phyloP scores from a whole-genome alignment of 2,797 vertebrate species.

The Hydrolagus colliei region DNA sequence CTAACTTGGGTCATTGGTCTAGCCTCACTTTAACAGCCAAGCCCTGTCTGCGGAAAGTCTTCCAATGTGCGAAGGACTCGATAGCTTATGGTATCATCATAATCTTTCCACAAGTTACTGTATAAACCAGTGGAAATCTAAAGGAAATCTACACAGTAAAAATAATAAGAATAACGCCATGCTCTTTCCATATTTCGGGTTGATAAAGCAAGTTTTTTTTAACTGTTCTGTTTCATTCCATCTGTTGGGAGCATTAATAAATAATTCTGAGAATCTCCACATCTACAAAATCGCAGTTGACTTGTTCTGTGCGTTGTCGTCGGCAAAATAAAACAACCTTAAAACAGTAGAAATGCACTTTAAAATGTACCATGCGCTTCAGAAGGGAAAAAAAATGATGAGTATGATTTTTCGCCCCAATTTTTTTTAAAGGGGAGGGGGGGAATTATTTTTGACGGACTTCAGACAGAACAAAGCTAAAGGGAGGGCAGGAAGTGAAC shows the following conservation, averaged over 20 bases:
- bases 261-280: no score
- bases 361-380: conserved; percentile 27
- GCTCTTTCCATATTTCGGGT: conserved; percentile 17
- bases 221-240: no score
- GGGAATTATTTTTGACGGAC: no score
- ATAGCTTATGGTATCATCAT: conserved; percentile 23
- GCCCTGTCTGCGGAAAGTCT: neutral
- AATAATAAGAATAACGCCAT: no score
- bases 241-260: no score
- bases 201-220: no score
- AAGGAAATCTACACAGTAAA: conserved; percentile 17
- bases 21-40: conserved; percentile 13
- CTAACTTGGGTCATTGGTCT: neutral
- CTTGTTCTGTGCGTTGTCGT: neutral
- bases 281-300: neutral
- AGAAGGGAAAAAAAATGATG: neutral
- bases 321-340: conserved; percentile 3
- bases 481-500: neutral
- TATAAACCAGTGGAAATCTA: conserved; percentile 6
- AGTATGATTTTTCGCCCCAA: neutral
- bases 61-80: conserved; percentile 25
- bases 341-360: conserved; percentile 31
- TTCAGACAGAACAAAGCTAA: neutral
- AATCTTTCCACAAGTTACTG: neutral
- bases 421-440: no score